Evolutionary conservation across 2,113 vertebrate genomes (phyloP), one percentile per base, ranked within the genome.

Genomic region (Ibidorhyncha struthersii): DNA sequence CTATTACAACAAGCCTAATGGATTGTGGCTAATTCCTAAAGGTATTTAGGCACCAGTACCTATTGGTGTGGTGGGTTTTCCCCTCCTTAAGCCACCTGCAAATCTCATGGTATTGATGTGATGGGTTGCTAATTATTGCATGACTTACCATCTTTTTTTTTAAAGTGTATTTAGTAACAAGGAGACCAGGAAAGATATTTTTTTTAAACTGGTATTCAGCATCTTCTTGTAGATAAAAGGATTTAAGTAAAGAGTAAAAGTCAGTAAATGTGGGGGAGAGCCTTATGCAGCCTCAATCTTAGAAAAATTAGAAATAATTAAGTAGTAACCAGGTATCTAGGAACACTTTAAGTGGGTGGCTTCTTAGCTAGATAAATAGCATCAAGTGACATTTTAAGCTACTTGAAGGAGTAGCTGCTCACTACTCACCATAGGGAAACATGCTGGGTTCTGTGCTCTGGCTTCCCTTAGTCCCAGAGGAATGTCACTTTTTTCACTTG

Each of bases 401-500:
- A 16, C 86, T 82, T 74, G 61, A 88, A 69, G 15, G 34, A 83
- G 32, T 74, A 78, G 52, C 59, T 86, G 29, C 59, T 95, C 32
- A 27, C 29, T 84, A 2, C n/a, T 76, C 8, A 4, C 56, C 9
- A 3, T 29, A 34, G 70, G 65, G 55, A 90, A 82, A 10, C 34
- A 21, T 47, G 20, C 23, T 82, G n/a, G 4, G 43, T 93, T 96
- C 56, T 92, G 76, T 90, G 55, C 29, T 52, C 41, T 89, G 88
- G 25, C n/a, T 83, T 92, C 16, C 12, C 23, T 47, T 34, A 71
- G 38, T 67, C 52, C 34, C 74, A 90, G 27, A 82, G 62, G 66
- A 95, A 63, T 88, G 74, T 80, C 32, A 55, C 71, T 94, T 83
- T 83, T 89, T 87, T 94, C 58, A 50, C 62, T 94, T 95, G 84